Conservation (phyloP, 2,797 vertebrate genomes). For the Myotis pilosus region DNA sequence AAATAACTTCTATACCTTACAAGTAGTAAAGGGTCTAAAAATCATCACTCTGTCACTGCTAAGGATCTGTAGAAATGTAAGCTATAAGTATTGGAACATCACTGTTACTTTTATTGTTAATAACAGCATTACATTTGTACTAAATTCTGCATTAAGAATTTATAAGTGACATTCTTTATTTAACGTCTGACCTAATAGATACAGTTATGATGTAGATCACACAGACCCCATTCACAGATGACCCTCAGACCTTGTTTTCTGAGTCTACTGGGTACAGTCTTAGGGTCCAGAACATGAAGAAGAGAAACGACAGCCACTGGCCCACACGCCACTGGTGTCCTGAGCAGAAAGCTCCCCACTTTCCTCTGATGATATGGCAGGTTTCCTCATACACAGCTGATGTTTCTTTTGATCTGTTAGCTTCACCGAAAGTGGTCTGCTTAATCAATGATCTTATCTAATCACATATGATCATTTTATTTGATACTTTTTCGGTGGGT, state of each 20-base stretch:
- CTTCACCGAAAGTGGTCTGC: neutral
- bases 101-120: neutral
- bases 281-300: neutral
- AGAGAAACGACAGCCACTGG: neutral
- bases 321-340: neutral
- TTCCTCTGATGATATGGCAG: neutral
- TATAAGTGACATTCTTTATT: neutral
- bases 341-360: neutral
- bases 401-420: neutral
- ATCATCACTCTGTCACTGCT: neutral
- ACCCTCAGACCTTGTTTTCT: neutral
- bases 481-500: neutral
- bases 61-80: neutral
- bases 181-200: neutral
- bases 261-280: neutral
- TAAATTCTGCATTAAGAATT: neutral
- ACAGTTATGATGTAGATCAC: neutral
- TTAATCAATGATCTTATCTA: neutral
- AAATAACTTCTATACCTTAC: neutral
- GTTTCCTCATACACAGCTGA: neutral
- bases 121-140: neutral
- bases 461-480: neutral
- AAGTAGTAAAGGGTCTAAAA: neutral
- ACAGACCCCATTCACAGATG: neutral
- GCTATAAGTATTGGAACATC: neutral